Conservation (phyloP, 1,140 invertebrate species). For the Gonatopus flavifemur region DNA sequence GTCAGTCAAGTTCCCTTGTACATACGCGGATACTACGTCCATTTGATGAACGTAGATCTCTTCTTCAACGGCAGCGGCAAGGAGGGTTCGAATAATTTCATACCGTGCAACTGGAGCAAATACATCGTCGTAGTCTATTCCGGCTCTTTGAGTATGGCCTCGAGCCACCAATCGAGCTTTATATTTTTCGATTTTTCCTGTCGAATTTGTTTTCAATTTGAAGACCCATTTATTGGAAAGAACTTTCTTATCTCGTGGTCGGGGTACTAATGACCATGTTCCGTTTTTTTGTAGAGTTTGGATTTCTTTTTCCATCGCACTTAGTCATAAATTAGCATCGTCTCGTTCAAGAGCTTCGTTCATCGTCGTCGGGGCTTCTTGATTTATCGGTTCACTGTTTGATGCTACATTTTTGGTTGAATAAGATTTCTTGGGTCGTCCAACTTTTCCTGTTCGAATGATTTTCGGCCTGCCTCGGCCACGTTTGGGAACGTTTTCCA, state of each 20-base stretch:
- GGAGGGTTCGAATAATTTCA: not conserved
- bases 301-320: slow-evolving; percentile 26
- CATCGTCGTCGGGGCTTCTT: slow-evolving; percentile 5
- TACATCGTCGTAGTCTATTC: slow-evolving; percentile 32
- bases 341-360: slow-evolving; percentile 14
- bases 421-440: slow-evolving; percentile 1
- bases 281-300: slow-evolving; percentile 20
- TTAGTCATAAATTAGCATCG: slow-evolving; percentile 15
- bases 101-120: slow-evolving; percentile 32
- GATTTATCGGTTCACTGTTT: too few relatives aligned
- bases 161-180: slow-evolving; percentile 35
- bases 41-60: slow-evolving; percentile 32
- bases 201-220: slow-evolving; percentile 38
- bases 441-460: not conserved
- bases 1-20: slow-evolving; percentile 36
- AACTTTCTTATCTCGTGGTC: slow-evolving; percentile 19
- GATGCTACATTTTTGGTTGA: not conserved
- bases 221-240: slow-evolving; percentile 44
- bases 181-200: slow-evolving; percentile 22
- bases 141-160: slow-evolving; percentile 27
- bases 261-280: slow-evolving; percentile 22
- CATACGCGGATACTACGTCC: slow-evolving; percentile 41
- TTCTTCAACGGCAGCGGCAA: slow-evolving; percentile 26
- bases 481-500: too few relatives aligned
- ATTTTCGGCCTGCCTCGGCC: not conserved